Conservation (phyloP, 2,797 vertebrate genomes). For the Neoniphon sammara region DNA sequence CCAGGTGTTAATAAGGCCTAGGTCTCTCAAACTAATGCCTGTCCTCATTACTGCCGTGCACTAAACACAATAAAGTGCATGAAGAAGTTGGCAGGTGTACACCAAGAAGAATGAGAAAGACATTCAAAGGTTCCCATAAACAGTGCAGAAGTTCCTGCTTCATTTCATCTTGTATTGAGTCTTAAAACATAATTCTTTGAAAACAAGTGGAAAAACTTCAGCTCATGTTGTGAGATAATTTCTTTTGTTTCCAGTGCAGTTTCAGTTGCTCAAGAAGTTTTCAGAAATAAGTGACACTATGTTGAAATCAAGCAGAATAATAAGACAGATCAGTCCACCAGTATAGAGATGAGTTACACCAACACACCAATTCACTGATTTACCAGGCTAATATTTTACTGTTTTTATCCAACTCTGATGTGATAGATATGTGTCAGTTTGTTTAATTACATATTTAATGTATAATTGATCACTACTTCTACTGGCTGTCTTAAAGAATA, state of each 20-base stretch:
- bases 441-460: too few species aligned
- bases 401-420: too few species aligned
- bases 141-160: conserved; percentile 2
- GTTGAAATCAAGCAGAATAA: too few species aligned
- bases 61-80: conserved; percentile 15
- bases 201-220: neutral
- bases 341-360: too few species aligned
- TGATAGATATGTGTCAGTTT: too few species aligned
- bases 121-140: conserved; percentile 28
- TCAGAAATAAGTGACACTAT: too few species aligned
- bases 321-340: too few species aligned
- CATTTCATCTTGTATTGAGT: conserved; percentile 26
- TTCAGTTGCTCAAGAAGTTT: too few species aligned
- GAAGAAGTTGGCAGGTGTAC: conserved; percentile 1
- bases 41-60: conserved; percentile 17
- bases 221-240: neutral
- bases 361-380: too few species aligned
- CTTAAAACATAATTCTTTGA: neutral
- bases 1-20: conserved; percentile 3
- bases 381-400: too few species aligned
- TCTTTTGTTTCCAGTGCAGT: conserved; percentile 1
- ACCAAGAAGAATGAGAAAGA: conserved; percentile 31
- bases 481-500: too few species aligned
- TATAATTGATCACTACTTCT: too few species aligned
- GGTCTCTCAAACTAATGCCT: conserved; percentile 14